Evolutionary conservation across 2,888 invertebrate genomes (phyloP).

Genomic region (Andrena trimmerana): DNA sequence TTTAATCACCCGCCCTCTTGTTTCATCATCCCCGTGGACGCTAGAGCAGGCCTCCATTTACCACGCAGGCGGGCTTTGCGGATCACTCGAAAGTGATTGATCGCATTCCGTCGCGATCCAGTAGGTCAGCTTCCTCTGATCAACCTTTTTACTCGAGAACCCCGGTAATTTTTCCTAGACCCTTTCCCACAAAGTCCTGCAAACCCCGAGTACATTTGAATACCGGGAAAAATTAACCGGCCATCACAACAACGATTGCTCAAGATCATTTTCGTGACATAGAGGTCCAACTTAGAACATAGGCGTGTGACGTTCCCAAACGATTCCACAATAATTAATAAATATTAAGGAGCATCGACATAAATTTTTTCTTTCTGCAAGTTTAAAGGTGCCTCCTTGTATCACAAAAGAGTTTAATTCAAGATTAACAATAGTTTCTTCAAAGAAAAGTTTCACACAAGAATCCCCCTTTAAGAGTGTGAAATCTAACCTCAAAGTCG

Average conservation of each 20-base stretch:
- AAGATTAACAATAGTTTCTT: no score
- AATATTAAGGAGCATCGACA: no score
- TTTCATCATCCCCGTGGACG: conserved; percentile 18
- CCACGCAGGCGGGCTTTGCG: conserved; percentile 5
- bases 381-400: no score
- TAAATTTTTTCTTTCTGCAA: no score
- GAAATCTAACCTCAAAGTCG: no score
- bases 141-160: conserved; percentile 11
- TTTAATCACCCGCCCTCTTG: conserved; percentile 18
- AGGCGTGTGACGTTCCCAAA: no score
- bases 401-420: no score
- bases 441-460: not conserved
- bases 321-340: no score
- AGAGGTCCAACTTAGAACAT: not conserved
- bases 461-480: not conserved
- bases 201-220: not conserved
- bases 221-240: conserved; percentile 29
- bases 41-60: conserved; percentile 23
- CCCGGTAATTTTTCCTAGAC: conserved; percentile 29
- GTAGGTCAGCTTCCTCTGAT: conserved; percentile 39
- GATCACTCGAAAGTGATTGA: conserved; percentile 44
- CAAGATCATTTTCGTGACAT: not conserved
- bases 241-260: conserved; percentile 13
- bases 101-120: conserved; percentile 40
- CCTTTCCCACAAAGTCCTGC: not conserved